Percentiles rank a stretch among this genome's conserved stretches.
Evolutionary conservation across 2,888 invertebrate genomes (phyloP).

Genomic region (Elegia similella): DNA sequence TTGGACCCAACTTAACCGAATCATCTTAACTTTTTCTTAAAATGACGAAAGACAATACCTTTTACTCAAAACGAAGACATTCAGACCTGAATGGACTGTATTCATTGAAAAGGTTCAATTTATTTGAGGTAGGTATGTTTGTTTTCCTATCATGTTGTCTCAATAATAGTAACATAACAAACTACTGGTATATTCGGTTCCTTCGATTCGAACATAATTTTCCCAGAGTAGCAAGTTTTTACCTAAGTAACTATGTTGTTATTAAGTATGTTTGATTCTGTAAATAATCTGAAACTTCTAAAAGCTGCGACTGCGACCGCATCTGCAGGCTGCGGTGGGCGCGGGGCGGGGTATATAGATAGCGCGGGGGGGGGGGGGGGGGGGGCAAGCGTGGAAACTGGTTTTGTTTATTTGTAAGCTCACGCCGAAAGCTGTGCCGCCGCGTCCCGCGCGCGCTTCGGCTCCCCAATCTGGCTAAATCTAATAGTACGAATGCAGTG

Average conservation of each 20-base stretch:
- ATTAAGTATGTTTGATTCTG: no score
- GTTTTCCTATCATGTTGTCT: no score
- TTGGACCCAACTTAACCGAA: conserved; percentile 32
- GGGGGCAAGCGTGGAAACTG: conserved; percentile 46
- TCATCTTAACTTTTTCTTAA: conserved; percentile 9
- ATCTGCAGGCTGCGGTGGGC: conserved; percentile 18
- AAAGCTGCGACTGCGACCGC: conserved; percentile 34
- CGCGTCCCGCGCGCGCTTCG: conserved; percentile 19
- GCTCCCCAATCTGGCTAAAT: conserved; percentile 25
- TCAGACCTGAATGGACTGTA: no score
- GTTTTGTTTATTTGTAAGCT: conserved; percentile 67
- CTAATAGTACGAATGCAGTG: conserved; percentile 19
- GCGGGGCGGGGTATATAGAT: conserved; percentile 23
- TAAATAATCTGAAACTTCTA: background rate
- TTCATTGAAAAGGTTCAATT: no score
- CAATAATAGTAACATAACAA: no score
- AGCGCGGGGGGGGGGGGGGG: conserved; percentile 24
- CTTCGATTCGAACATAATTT: no score
- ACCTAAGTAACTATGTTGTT: no score
- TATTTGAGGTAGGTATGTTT: no score
- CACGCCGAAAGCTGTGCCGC: conserved; percentile 52
- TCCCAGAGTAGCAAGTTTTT: no score
- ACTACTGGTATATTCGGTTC: no score
- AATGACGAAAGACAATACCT: background rate
- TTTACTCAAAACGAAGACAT: no score